Conservation (phyloP, 2,888 invertebrate genomes). For the Pseudococcus viburni region DNA sequence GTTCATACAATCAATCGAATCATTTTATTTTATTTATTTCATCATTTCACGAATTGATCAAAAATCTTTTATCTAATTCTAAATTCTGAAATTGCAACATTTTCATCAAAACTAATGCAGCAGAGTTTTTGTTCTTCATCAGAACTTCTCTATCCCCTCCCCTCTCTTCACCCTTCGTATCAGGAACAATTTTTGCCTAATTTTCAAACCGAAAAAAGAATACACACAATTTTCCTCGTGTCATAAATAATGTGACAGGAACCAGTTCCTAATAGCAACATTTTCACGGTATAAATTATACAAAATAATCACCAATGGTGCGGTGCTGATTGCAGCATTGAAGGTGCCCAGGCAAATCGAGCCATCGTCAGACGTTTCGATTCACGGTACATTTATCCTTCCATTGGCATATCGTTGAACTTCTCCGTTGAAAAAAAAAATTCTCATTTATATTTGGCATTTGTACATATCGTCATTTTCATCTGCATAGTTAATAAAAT, state of each 20-base stretch:
- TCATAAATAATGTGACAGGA: background rate
- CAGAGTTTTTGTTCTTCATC: too few relatives aligned
- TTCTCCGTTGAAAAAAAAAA: background rate
- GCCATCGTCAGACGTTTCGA: background rate
- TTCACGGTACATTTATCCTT: slow-evolving; percentile 6
- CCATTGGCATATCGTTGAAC: background rate
- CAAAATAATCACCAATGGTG: slow-evolving; percentile 49
- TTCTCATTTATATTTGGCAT: background rate
- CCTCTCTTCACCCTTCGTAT: too few relatives aligned
- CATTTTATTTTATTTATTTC: too few relatives aligned
- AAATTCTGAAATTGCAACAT: too few relatives aligned
- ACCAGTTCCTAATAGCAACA: background rate
- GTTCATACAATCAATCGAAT: too few relatives aligned
- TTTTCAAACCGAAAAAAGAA: too few relatives aligned
- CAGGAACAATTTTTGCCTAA: too few relatives aligned
- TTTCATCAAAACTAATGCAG: too few relatives aligned
- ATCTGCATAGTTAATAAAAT: background rate
- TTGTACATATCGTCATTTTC: background rate
- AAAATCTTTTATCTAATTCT: too few relatives aligned
- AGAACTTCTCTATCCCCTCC: too few relatives aligned
- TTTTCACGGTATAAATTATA: slow-evolving; percentile 30
- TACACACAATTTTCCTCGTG: too few relatives aligned
- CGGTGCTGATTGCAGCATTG: slow-evolving; percentile 22
- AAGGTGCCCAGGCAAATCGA: background rate
- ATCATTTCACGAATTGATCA: too few relatives aligned